Evolutionary conservation across 2,888 invertebrate genomes (phyloP), one percentile per base, ranked within the genome.

Genomic region (Atherix ibis): DNA sequence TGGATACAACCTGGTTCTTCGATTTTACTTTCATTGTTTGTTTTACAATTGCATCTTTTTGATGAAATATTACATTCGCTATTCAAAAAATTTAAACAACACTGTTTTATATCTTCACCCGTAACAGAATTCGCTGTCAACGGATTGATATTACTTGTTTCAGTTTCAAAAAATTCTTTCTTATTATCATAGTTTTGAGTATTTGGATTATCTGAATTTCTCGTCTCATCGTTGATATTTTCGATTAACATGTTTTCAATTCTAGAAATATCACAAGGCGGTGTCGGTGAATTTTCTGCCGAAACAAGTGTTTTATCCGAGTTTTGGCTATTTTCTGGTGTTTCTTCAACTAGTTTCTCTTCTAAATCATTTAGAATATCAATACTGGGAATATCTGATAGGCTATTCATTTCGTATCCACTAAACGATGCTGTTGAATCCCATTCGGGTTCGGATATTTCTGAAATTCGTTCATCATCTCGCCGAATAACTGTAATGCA

Each of bases 361-460:
- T 39, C 36, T 17, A 34, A 29, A 19, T 28, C 27, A 24, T 34
- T 36, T 15, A 34, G 16, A 30, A 31, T 32, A 27, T 43, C 43
- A 30, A 44, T 26, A 37, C 43, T 44, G 14, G 43, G 40, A 14
- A 44, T 27, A 39, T 43, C 44, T 14, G 38, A 37, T 30, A 44
- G 32, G 35, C 42, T 44, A 27, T 44, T 41, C 32, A 43, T 33
- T 36, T 42, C 39, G 25, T 36, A 39, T 15, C 32, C 37, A 31
- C 34, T 29, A 31, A 30, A 36, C 6, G 42, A 42, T 22, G 36
- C 35, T 13, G 40, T 40, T n/a, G 41, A 43, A 22, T 34, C 39
- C 44, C 44, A 44, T 28, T 44, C 41, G 18, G 46, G 46, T 32
- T 46, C 44, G n/a, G 44, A 44, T 15, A 45, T 45, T 38, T 46